phyloP scores from a whole-genome alignment of 2,888 invertebrate genomes.

The Oxycera nigricornis region DNA sequence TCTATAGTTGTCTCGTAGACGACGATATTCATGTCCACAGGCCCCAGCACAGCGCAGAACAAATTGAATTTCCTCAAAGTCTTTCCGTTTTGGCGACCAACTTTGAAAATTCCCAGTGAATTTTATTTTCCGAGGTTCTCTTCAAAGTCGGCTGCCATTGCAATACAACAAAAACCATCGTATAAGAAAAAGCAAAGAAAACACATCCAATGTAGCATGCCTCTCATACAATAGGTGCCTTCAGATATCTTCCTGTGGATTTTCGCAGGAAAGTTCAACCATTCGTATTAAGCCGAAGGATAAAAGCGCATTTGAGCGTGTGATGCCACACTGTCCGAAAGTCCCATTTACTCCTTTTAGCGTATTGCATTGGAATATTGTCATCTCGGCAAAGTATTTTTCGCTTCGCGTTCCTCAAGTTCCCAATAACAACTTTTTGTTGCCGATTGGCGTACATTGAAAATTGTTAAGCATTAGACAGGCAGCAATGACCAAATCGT shows the following conservation, averaged over 20 bases:
- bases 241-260: not conserved
- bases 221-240: not conserved
- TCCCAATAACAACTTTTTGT: too few relatives aligned
- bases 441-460: too few relatives aligned
- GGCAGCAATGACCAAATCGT: too few relatives aligned
- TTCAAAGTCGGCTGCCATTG: not conserved
- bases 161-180: slow-evolving; percentile 7
- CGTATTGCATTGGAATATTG: not conserved
- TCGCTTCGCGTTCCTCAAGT: too few relatives aligned
- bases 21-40: slow-evolving; percentile 1
- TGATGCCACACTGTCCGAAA: not conserved
- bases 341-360: not conserved
- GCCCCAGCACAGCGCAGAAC: slow-evolving; percentile 24
- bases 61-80: slow-evolving; percentile 31
- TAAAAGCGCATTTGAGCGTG: slow-evolving; percentile 3
- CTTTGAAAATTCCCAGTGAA: not conserved
- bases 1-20: not conserved
- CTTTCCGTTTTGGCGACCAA: slow-evolving; percentile 11
- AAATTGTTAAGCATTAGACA: too few relatives aligned
- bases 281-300: slow-evolving; percentile 13
- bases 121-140: slow-evolving; percentile 15
- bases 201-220: not conserved
- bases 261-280: not conserved
- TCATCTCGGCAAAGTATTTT: not conserved
- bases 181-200: not conserved